These are phyloP conservation scores for Apolygus lucorum DNA, from an alignment of 1,140 invertebrate species.

Conservation along the genomic window DNA sequence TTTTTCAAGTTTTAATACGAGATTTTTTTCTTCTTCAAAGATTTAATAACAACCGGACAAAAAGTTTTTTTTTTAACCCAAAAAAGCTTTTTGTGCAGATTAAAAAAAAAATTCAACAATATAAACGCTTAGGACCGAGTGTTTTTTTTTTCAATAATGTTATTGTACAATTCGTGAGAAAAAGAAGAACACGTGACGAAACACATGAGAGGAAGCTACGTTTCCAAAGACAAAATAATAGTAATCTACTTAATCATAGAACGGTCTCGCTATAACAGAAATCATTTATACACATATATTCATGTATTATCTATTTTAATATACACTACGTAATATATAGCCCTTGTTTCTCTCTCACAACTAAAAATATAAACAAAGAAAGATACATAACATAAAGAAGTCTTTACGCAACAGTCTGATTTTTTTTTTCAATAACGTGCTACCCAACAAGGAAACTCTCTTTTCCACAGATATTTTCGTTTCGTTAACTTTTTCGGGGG, in stretches of 20 bases:
- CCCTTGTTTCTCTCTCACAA: conserved; percentile 12
- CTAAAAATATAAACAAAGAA: conserved; percentile 20
- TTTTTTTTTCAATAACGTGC: conserved; percentile 16
- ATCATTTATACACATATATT: conserved; percentile 5
- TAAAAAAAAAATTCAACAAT: conserved; percentile 18
- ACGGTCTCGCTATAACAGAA: conserved; percentile 8
- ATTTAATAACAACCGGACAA: conserved; percentile 23
- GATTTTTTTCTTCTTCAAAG: conserved; percentile 20
- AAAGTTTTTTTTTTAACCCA: conserved; percentile 20
- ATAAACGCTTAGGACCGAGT: conserved; percentile 1
- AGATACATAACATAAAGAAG: conserved; percentile 25
- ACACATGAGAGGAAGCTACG: conserved; percentile 1
- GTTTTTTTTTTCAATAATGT: not conserved
- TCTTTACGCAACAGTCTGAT: conserved; percentile 29
- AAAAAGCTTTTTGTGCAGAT: not conserved
- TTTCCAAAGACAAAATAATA: conserved; percentile 18
- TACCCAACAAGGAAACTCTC: not conserved
- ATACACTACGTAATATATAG: conserved; percentile 2
- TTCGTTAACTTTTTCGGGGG: no score
- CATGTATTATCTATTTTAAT: conserved; percentile 7
- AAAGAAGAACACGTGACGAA: not conserved
- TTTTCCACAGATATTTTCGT: no score
- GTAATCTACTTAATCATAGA: conserved; percentile 9
- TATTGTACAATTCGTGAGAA: not conserved
- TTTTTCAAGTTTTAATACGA: conserved; percentile 17